Base-by-base conservation (phyloP, 2,888 invertebrate genomes). In the Macrophya alboannulata region DNA sequence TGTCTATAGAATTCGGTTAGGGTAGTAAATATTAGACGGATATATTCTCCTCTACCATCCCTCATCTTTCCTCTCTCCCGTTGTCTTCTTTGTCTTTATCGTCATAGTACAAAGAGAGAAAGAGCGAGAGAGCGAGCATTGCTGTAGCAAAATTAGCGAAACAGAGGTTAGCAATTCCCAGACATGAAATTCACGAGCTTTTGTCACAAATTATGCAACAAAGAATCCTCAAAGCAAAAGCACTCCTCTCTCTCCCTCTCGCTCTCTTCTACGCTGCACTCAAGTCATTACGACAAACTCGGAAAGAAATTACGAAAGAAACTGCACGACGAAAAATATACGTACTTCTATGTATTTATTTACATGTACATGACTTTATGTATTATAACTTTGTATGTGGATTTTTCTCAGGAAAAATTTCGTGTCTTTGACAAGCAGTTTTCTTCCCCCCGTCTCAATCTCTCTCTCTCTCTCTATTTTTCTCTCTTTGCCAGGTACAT, bases 141-240 rank as follows among this genome's bases (percentile, higher is more conserved):
- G 45, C 3, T 48, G 31, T 12, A 21, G 17, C 17, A n/a, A 51
- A 51, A 51, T 77, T 25, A 77, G 55, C 37, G 51, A 55, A 51
- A 77, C 77, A 31, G 77, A 77, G 77, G 77, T 55, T 55, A 43
- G 12, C 81, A 25, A 40, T 81, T 59, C 15, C 21, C 48, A 40
- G 48, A 12, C 17, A 62, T 37, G 1, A 25, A 40, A 59, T 81
- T 40, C 12, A 40, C 40, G 12, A 77, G 76, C 25, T n/a, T 40
- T 81, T 59, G 81, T 81, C 17, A 21, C 9, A 51, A 65, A 68
- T 65, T 83, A 48, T 31, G 4, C 45, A 83, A 71, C 48, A 68
- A 83, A 65, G 83, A 68, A 83, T 83, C 48, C 55, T 83, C 68
- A 83, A 51, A 68, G 40, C 68, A 71, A 68, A 83, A 83, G 71